Evolutionary conservation across 1,140 invertebrate species (phyloP), one percentile per base, ranked within the genome.

Genomic region (Drosophila miranda): DNA sequence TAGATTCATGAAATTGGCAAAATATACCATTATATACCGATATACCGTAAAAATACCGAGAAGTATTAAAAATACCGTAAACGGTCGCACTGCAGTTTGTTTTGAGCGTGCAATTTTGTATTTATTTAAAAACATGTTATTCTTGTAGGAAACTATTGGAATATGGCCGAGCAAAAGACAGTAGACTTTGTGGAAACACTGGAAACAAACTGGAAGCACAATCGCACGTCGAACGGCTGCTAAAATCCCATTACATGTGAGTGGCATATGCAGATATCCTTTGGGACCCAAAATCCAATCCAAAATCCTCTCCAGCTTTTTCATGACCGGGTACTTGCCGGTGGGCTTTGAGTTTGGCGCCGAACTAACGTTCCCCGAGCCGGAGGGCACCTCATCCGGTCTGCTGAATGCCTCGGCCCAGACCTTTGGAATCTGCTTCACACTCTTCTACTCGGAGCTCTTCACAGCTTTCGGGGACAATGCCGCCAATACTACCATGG

Each of bases 341-440:
- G 95, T 98, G n/a, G 97, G 97, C 6, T 98, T 98, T 92, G 97
- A 98, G 91, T 96, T 98, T 84, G 97, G 96, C 6, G 96, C 97
- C 5, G 97, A 98, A 91, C 92, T 98, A 13, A 98, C 97, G 0
- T 98, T 96, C 91, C 97, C 97, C 1, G 96, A 97, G 90, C 95
- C 97, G 0, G 97, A 98, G 93, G 96, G 96, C 7, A 98, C 96
- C 0, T 96, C 96, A 6, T 94, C 95, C 3, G 96, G 96, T 3
- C 78, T 98, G 11, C 87, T 98, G 6, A 98, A 98, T 90, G 96
- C 95, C 0, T 95, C 95, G 26, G 95, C 95, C 3, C 94, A 96
- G 92, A 90, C 94, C 19, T 97, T 97, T 90, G 97, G 97, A 28
- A 95, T 98, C 46, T 88, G 93, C n/a, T 95, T 97, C 68, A 98